phyloP scores from a whole-genome alignment of 2,888 invertebrate genomes.

The Corythucha ciliata region DNA sequence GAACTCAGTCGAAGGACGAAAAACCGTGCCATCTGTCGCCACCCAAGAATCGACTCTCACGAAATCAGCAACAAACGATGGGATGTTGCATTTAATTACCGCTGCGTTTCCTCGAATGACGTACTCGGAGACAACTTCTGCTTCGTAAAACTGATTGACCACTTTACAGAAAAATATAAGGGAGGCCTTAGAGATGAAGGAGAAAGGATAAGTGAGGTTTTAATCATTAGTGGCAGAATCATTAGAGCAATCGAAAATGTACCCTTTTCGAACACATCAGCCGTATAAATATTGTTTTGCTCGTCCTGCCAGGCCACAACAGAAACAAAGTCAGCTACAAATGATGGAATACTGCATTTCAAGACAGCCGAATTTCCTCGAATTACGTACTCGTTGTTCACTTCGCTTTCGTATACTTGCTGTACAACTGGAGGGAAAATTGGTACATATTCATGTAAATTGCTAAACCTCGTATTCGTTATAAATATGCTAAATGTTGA shows the following conservation, averaged over 20 bases:
- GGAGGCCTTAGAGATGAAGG: background rate
- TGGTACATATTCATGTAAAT: no score
- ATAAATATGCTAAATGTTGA: no score
- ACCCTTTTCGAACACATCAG: no score
- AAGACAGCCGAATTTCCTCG: conserved; percentile 80
- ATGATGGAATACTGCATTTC: conserved; percentile 85
- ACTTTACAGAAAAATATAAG: conserved; percentile 49
- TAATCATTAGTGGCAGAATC: background rate
- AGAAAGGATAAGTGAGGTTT: background rate
- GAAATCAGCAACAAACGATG: conserved; percentile 83
- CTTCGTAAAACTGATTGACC: conserved; percentile 80
- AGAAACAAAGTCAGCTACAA: conserved; percentile 83
- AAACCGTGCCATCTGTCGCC: conserved; percentile 21
- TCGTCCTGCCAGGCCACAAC: conserved; percentile 64
- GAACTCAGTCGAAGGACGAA: conserved; percentile 3
- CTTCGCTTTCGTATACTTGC: conserved; percentile 72
- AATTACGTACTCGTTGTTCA: conserved; percentile 82
- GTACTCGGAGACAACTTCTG: conserved; percentile 82
- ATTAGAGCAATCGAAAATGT: no score
- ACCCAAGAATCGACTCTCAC: conserved; percentile 77
- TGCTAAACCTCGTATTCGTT: no score
- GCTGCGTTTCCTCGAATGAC: conserved; percentile 82
- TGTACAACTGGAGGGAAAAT: conserved; percentile 18
- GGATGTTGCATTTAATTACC: conserved; percentile 79
- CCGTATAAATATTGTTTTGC: no score